phyloP scores from a whole-genome alignment of 2,797 vertebrate genomes.

The Darevskia nairensis region DNA sequence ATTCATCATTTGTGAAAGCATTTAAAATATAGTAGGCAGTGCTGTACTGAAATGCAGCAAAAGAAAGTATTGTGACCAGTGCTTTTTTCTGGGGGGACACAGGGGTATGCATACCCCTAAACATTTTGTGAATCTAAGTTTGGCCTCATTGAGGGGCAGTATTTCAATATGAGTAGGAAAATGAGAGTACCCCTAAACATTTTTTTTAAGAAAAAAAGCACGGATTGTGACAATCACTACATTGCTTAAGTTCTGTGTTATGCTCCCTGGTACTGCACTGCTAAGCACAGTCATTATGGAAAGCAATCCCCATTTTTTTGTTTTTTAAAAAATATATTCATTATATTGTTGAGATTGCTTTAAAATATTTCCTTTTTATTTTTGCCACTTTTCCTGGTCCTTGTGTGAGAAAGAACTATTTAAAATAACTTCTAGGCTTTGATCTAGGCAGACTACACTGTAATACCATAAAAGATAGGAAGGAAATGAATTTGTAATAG shows the following conservation, averaged over 20 bases:
- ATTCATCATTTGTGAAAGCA: not conserved
- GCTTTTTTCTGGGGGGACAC: no score
- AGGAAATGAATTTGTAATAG: conserved; percentile 19
- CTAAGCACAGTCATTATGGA: not conserved
- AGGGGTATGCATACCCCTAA: no score
- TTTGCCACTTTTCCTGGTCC: not conserved
- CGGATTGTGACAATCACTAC: not conserved
- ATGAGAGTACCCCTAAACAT: no score
- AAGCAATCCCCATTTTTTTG: not conserved
- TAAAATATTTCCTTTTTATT: not conserved
- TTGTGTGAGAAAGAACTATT: not conserved
- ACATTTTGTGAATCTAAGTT: no score
- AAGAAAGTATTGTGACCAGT: not conserved
- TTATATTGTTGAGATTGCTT: not conserved
- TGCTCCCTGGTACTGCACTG: not conserved
- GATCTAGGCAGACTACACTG: not conserved
- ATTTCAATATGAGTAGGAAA: no score
- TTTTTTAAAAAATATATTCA: not conserved
- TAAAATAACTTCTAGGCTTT: conserved; percentile 19
- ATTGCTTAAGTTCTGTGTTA: not conserved
- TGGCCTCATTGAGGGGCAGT: no score
- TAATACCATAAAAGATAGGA: conserved; percentile 1
- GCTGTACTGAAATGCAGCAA: not conserved
- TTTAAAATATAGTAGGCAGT: not conserved
- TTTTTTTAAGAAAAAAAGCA: not conserved